phyloP scores from a whole-genome alignment of 1,140 invertebrate species.

The Euwallacea fornicatus region DNA sequence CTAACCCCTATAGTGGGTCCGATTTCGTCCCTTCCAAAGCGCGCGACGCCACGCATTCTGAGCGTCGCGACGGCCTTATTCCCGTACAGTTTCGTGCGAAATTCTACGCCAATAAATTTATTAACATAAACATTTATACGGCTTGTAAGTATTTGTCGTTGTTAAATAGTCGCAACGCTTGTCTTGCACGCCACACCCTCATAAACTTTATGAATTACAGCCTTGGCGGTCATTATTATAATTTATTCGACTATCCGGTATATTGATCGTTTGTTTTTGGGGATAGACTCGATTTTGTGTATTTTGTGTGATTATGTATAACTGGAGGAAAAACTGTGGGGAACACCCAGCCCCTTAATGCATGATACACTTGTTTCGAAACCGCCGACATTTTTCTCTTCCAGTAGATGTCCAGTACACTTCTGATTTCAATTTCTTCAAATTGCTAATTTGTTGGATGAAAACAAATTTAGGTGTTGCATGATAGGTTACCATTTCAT shows the following conservation, averaged over 20 bases:
- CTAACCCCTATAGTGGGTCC: neutral
- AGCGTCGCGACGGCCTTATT: conserved; percentile 15
- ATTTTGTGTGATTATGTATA: neutral
- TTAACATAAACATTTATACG: conserved; percentile 19
- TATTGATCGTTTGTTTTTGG: neutral
- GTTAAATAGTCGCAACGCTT: neutral
- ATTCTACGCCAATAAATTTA: conserved; percentile 14
- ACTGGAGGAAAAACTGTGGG: neutral
- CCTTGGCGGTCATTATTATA: neutral
- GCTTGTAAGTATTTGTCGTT: conserved; percentile 22
- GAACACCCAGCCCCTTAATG: neutral
- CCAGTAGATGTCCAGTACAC: too few relatives aligned
- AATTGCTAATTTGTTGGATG: too few relatives aligned
- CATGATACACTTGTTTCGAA: too few relatives aligned
- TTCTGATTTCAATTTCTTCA: too few relatives aligned
- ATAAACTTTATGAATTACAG: too few relatives aligned
- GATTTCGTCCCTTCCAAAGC: neutral
- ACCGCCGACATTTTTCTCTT: too few relatives aligned
- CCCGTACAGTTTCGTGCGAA: conserved; percentile 15
- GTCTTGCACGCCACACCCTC: neutral
- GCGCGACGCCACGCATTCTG: conserved; percentile 14
- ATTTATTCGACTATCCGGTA: neutral
- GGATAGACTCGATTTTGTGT: neutral
- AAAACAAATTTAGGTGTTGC: too few relatives aligned
- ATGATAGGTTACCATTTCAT: too few relatives aligned